These are phyloP conservation scores for Acleris emargana DNA, from an alignment of 2,888 invertebrate species.

Conservation along the genomic window DNA sequence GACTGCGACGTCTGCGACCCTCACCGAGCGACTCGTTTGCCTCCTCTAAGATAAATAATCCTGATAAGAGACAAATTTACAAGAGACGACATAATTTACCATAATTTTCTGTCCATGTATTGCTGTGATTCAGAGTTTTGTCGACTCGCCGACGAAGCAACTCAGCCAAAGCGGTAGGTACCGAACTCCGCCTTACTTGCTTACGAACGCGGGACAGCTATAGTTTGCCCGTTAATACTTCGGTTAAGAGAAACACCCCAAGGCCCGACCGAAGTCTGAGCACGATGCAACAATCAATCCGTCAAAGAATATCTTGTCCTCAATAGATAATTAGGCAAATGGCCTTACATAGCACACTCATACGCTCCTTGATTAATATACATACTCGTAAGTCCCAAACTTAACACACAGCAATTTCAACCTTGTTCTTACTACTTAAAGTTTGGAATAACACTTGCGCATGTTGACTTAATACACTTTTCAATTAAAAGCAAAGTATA, in stretches of 20 bases:
- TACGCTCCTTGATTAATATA: background rate
- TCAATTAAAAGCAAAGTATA: background rate
- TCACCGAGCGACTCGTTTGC: no score
- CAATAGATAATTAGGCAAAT: constrained; percentile 30
- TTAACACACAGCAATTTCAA: background rate
- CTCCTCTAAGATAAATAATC: no score
- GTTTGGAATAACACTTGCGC: background rate
- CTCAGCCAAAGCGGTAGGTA: no score
- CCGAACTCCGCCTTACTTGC: no score
- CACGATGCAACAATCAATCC: constrained; percentile 25
- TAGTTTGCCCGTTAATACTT: no score
- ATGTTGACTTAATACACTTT: background rate
- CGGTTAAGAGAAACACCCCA: background rate
- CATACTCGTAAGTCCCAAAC: background rate
- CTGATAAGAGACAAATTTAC: no score
- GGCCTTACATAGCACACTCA: constrained; percentile 9
- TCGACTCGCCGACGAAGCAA: no score
- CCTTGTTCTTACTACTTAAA: background rate
- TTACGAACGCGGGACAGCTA: no score
- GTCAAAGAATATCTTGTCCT: constrained; percentile 12
- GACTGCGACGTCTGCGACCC: no score
- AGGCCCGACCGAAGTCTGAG: background rate
- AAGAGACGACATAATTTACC: no score
- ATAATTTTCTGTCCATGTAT: no score
- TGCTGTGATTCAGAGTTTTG: no score